Conservation (phyloP, 2,113 vertebrate species). For the Ophthalmolycus amberensis region DNA sequence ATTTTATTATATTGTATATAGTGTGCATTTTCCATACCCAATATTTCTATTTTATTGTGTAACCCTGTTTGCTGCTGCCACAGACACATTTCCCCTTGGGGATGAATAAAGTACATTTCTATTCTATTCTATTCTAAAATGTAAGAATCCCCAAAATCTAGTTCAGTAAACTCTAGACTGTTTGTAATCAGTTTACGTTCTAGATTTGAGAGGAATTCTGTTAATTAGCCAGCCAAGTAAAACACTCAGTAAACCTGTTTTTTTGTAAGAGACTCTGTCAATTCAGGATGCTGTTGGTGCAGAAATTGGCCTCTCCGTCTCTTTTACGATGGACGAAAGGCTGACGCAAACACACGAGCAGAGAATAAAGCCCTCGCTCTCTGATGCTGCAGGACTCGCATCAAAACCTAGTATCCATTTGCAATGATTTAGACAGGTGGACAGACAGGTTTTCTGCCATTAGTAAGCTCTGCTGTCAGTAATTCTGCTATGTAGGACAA, state of each 20-base stretch:
- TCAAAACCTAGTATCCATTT: conserved; percentile 23
- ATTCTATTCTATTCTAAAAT: background rate
- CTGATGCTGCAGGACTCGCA: conserved; percentile 34
- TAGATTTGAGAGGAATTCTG: background rate
- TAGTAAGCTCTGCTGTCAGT: background rate
- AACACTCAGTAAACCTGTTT: background rate
- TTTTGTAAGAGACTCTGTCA: background rate
- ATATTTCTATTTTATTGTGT: no score
- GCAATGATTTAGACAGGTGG: conserved; percentile 13
- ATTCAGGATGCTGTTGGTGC: background rate
- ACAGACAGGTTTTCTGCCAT: background rate
- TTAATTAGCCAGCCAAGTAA: background rate
- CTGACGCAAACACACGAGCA: conserved; percentile 18
- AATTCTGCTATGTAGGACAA: background rate
- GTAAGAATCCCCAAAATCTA: background rate
- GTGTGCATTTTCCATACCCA: no score
- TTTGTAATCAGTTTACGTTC: background rate
- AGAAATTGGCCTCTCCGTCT: background rate
- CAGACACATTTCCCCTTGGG: no score
- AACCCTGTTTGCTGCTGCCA: no score
- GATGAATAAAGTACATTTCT: no score
- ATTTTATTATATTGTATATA: no score
- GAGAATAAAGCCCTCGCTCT: conserved; percentile 26
- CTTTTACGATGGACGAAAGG: conserved; percentile 27
- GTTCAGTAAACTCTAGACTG: background rate